A percentile compares a stretch with the other conserved stretches of the same genome.
Evolutionary conservation across 2,797 vertebrate species (phyloP).

Genomic region (Fratercula arctica): DNA sequence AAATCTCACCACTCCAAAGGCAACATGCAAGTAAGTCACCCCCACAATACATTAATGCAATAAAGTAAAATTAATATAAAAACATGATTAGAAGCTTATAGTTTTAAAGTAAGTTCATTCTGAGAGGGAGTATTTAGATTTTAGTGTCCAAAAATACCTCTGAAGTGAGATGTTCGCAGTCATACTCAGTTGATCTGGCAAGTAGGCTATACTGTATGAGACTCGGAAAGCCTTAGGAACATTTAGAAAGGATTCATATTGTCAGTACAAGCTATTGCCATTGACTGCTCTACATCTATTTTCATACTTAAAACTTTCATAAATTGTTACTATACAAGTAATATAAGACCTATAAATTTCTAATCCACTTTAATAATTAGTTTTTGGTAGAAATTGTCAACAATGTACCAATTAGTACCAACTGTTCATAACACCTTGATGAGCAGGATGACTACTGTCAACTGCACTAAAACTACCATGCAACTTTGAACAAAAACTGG

Average conservation of each 20-base stretch:
- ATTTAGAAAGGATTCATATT: neutral
- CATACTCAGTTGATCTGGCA: neutral
- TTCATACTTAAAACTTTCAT: neutral
- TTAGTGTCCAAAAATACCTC: neutral
- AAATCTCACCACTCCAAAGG: neutral
- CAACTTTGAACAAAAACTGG: neutral
- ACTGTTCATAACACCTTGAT: neutral
- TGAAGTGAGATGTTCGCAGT: neutral
- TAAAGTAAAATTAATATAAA: neutral
- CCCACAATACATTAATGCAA: accelerated
- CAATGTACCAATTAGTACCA: neutral
- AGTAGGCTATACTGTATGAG: neutral
- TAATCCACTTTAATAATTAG: neutral
- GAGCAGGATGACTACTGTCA: neutral
- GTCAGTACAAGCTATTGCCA: neutral
- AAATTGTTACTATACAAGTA: neutral
- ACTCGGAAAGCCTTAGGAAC: neutral
- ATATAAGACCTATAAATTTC: neutral
- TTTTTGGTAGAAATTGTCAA: neutral
- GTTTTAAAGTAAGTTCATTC: neutral
- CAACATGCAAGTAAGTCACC: neutral
- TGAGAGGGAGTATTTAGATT: neutral
- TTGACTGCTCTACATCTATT: neutral
- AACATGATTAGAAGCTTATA: neutral
- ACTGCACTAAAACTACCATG: neutral